These are phyloP conservation scores for Cephalopachus bancanus DNA, from an alignment of 2,797 vertebrate genomes.

Conservation along the genomic window DNA sequence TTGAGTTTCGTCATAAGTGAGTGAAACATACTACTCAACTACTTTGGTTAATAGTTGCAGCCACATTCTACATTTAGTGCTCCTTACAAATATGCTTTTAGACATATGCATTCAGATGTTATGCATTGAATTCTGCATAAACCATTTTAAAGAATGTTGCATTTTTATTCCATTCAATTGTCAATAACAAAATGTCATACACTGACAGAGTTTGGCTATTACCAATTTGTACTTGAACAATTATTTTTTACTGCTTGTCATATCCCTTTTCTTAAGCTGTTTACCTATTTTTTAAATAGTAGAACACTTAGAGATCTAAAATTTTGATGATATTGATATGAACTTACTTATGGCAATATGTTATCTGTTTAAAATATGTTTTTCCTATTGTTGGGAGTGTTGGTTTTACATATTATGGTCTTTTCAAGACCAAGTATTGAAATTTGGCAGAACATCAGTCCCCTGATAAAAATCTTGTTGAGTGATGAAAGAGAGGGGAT, in stretches of 20 bases:
- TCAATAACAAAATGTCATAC: not conserved
- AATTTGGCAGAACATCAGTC: not conserved
- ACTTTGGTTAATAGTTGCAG: not conserved
- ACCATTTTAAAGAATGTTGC: not conserved
- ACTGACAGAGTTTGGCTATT: not conserved
- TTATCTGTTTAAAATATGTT: not conserved
- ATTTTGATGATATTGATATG: not conserved
- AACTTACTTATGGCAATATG: not conserved
- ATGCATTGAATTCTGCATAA: not conserved
- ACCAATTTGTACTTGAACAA: not conserved
- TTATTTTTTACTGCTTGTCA: not conserved
- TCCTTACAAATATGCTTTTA: not conserved
- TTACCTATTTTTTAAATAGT: not conserved
- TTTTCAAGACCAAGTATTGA: constrained; percentile 25
- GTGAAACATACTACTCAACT: not conserved
- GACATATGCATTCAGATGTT: not conserved
- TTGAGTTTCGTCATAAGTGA: not conserved
- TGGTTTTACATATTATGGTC: not conserved
- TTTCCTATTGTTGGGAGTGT: not conserved
- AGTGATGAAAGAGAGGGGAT: not conserved
- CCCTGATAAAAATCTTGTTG: not conserved
- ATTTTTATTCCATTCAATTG: not conserved
- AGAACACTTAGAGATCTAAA: not conserved
- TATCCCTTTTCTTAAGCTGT: not conserved
- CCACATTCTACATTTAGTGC: not conserved